Evolutionary conservation across 2,888 invertebrate genomes (phyloP), one percentile per base, ranked within the genome.

Genomic region (Coecobrya sp.): DNA sequence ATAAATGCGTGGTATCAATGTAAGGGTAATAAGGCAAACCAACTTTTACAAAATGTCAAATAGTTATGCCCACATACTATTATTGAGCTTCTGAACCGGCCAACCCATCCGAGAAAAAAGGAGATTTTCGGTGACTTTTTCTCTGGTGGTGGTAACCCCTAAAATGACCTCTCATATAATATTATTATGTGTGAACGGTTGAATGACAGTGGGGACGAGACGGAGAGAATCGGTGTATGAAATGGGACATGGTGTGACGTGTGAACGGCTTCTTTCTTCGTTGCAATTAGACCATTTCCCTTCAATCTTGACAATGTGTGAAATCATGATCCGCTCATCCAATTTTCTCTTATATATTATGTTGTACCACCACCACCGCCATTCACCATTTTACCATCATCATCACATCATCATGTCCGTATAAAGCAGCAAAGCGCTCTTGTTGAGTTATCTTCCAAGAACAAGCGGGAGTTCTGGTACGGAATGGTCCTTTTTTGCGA

Each of bases 311-410:
- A 87, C 89, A 90, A 90, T 93, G 93, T 93, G 93, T 90, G 90
- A 93, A 93, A 90, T 93, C 90, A 89, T 92, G 89, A 89, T 89
- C 86, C 81, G 81, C 81, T 88, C 81, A 90, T 92, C 93, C 93
- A 92, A 89, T 92, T 92, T 89, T 85, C 65, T 82, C 82, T 25
- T 86, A 55, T 76, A 55, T 88, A 84, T 84, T 49, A 55, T 55
- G 30, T 81, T 55, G n/a, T 81, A 19, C 36, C 27, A 4, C 52
- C 27, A 4, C 52, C 30, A 49, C 19, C 49, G n/a, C 76, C 27
- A 45, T 45, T 4, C 76, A 49, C 55, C 81, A 27, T 55, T 81
- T 81, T 81, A n/a, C 19, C 52, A 30, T 81, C 81, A 30, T 81
- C 81, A 79, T 79, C 76, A 65, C 65, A 22, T 11, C 45, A 70